Evolutionary conservation across 2,888 invertebrate genomes (phyloP), one percentile per base, ranked within the genome.

Genomic region (Sthenelais limicola): DNA sequence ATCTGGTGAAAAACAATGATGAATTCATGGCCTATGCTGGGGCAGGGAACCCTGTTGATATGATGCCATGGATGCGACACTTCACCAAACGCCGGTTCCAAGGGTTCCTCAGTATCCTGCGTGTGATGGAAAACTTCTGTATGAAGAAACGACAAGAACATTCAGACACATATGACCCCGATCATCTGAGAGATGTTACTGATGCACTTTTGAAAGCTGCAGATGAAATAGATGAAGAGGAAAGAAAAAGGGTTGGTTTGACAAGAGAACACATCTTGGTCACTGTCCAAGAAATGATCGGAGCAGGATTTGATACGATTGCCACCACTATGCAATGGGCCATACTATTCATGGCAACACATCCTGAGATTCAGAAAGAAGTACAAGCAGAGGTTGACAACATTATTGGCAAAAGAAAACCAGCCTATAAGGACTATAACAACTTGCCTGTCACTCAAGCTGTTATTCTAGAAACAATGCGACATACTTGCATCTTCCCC

Each of bases 261-360:
- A 83, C 82, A 5, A 79, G 82, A 48, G 80, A 79, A 33, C 56
- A 70, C 69, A 82, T 85, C 21, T 69, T 83, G 69, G 78, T 77
- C 0, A 85, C 84, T 0, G 79, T 83, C 9, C 82, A 82, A 71
- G 84, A 84, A 51, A 73, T 83, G 30, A 82, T 85, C 18, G 83
- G 82, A 1, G 84, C 84, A 12, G 85, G 85, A 9, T 82, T 84
- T 69, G 84, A 85, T 70, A 85, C 84, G 24, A 81, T 83, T 28
- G 79, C 83, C 9, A 78, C 78, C 48, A 82, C 84, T 1, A 62
- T 85, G 15, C 80, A 80, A 48, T 85, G 85, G 85, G 75, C 79
- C 3, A 73, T 84, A 12, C 78, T 84, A 0, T 84, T 82, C 75
- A 77, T 83, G 78, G 79, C 81, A 21, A 78, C 79, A 5, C 74